A percentile compares a stretch with the other conserved stretches of the same genome.
Evolutionary conservation across 2,113 vertebrate genomes (phyloP).

Genomic region (Xenotilapia longispinis): DNA sequence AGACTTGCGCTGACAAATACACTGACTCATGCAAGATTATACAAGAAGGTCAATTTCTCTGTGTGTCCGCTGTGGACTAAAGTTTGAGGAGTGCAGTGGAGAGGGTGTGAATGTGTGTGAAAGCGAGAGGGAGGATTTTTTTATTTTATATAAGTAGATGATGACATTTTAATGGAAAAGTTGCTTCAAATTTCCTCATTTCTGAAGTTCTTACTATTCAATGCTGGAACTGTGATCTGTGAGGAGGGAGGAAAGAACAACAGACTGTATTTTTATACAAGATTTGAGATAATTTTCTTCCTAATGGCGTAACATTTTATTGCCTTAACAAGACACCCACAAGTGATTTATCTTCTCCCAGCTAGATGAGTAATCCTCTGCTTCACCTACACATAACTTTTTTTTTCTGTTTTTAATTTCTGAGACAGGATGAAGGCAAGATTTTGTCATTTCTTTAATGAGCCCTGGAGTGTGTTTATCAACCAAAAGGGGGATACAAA

Average conservation of each 20-base stretch:
- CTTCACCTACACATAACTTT: neutral
- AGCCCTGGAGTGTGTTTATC: neutral
- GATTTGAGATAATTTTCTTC: neutral
- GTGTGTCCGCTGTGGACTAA: neutral
- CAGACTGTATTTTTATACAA: neutral
- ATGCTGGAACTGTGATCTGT: neutral
- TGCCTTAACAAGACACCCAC: neutral
- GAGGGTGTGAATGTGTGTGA: neutral
- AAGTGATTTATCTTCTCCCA: neutral
- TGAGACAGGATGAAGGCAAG: neutral
- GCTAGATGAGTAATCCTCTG: neutral
- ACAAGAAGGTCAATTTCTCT: neutral
- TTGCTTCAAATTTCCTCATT: neutral
- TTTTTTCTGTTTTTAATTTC: neutral
- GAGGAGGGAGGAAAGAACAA: neutral
- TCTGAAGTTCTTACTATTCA: neutral
- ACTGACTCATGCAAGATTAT: neutral
- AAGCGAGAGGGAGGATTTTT: neutral
- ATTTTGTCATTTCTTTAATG: neutral
- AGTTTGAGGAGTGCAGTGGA: neutral
- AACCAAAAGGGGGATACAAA: neutral
- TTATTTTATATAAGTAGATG: neutral
- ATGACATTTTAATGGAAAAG: neutral
- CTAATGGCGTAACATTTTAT: neutral
- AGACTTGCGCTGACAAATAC: conserved; percentile 23